phyloP scores from a whole-genome alignment of 2,888 invertebrate genomes.

The Eumerus sabulonum region DNA sequence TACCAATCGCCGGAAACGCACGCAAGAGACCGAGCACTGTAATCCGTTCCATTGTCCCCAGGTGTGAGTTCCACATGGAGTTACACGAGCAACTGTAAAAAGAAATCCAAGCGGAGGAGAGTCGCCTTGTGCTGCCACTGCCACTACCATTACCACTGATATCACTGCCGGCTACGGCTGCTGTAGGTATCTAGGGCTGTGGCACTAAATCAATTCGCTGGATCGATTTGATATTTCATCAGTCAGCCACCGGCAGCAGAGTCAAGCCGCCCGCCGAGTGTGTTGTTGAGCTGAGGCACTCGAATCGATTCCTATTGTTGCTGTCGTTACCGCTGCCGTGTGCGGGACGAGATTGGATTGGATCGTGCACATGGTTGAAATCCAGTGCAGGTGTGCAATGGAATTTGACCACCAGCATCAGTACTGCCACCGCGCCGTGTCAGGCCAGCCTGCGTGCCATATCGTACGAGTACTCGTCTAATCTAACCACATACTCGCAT shows the following conservation, averaged over 20 bases:
- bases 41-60: slow-evolving; percentile 56
- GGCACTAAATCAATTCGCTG: slow-evolving; percentile 67
- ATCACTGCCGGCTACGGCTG: slow-evolving; percentile 49
- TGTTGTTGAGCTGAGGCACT: slow-evolving; percentile 21
- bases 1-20: slow-evolving; percentile 34
- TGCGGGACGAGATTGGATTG: slow-evolving; percentile 30
- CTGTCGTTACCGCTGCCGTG: slow-evolving; percentile 25
- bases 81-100: neutral
- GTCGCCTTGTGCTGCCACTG: too few relatives aligned
- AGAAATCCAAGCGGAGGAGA: slow-evolving; percentile 45
- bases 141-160: too few relatives aligned
- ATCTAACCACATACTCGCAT: slow-evolving; percentile 16
- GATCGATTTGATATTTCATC: slow-evolving; percentile 68
- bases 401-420: slow-evolving; percentile 61
- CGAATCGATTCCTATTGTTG: slow-evolving; percentile 60
- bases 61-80: slow-evolving; percentile 60
- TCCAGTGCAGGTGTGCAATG: slow-evolving; percentile 68
- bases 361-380: slow-evolving; percentile 63
- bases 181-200: slow-evolving; percentile 30
- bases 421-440: slow-evolving; percentile 10
- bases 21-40: slow-evolving; percentile 32
- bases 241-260: slow-evolving; percentile 62
- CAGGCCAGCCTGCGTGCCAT: slow-evolving; percentile 61
- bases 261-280: neutral
- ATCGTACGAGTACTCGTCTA: slow-evolving; percentile 62